phyloP scores from a whole-genome alignment of 1,140 invertebrate genomes.

The Aleiodes sp. region DNA sequence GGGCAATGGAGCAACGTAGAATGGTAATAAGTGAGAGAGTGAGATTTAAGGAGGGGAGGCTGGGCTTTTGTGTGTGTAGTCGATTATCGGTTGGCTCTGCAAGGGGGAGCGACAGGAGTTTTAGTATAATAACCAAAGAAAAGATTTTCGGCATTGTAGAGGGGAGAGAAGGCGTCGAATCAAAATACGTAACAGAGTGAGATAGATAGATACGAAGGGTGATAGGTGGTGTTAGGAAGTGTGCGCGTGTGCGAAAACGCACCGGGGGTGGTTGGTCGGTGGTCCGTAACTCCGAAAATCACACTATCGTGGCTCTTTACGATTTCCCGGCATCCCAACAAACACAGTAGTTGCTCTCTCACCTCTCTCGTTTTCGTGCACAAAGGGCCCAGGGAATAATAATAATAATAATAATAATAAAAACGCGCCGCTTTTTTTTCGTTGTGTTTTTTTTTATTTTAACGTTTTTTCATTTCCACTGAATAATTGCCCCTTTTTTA shows the following conservation, averaged over 20 bases:
- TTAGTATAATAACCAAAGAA: too few relatives aligned
- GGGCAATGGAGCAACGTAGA: too few relatives aligned
- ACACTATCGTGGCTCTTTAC: slow-evolving; percentile 33
- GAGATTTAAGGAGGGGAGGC: too few relatives aligned
- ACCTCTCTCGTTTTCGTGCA: not conserved
- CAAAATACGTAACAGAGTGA: not conserved
- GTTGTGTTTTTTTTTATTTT: slow-evolving; percentile 6
- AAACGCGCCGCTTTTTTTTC: slow-evolving; percentile 11
- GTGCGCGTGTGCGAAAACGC: slow-evolving; percentile 49
- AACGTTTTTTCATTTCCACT: not conserved
- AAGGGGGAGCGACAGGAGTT: slow-evolving; percentile 1
- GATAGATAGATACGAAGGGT: not conserved
- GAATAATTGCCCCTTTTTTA: not conserved
- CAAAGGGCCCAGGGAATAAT: not conserved
- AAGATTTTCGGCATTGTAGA: not conserved
- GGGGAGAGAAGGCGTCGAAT: not conserved
- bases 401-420: not conserved
- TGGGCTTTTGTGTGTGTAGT: too few relatives aligned
- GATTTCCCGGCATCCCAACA: slow-evolving; percentile 28
- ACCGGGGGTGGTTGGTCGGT: slow-evolving; percentile 53
- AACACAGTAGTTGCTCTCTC: slow-evolving; percentile 12
- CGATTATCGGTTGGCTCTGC: too few relatives aligned
- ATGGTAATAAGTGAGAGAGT: too few relatives aligned
- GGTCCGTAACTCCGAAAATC: slow-evolving; percentile 47
- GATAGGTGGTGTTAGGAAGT: slow-evolving; percentile 14